A percentile compares a stretch with the other conserved stretches of the same genome.
Conservation (phyloP, 2,888 invertebrate genomes). For the Hirudinaria manillensis region DNA sequence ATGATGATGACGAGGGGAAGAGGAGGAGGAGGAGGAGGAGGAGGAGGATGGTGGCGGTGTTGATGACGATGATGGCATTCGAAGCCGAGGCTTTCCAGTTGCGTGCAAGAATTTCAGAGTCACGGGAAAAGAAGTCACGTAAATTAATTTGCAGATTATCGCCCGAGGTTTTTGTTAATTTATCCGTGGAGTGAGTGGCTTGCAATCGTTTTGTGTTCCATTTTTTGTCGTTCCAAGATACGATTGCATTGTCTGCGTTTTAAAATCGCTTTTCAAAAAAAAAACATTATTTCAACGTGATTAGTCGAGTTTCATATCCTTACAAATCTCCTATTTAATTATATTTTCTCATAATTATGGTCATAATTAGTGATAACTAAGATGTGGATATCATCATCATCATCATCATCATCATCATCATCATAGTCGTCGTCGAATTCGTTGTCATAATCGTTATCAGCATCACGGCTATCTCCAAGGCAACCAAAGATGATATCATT, state of each 20-base stretch:
- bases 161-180: neutral
- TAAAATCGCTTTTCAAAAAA: no score
- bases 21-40: slow-evolving; percentile 11
- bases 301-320: no score
- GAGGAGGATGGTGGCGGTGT: slow-evolving; percentile 18
- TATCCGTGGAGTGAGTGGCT: no score
- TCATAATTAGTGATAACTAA: slow-evolving; percentile 22
- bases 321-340: neutral
- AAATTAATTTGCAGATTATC: slow-evolving; percentile 8
- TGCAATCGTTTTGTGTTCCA: no score
- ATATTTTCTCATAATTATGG: slow-evolving; percentile 14
- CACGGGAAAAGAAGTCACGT: neutral
- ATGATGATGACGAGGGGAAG: slow-evolving; percentile 16
- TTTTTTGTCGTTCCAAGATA: no score
- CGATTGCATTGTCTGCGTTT: no score
- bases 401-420: slow-evolving; percentile 29
- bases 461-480: no score
- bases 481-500: no score
- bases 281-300: no score
- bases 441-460: neutral
- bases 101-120: no score
- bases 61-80: slow-evolving; percentile 16
- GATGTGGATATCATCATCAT: neutral
- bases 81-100: no score
- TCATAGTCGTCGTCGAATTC: slow-evolving; percentile 15